phyloP scores from a whole-genome alignment of 1,140 invertebrate genomes.

The Monochamus saltuarius region DNA sequence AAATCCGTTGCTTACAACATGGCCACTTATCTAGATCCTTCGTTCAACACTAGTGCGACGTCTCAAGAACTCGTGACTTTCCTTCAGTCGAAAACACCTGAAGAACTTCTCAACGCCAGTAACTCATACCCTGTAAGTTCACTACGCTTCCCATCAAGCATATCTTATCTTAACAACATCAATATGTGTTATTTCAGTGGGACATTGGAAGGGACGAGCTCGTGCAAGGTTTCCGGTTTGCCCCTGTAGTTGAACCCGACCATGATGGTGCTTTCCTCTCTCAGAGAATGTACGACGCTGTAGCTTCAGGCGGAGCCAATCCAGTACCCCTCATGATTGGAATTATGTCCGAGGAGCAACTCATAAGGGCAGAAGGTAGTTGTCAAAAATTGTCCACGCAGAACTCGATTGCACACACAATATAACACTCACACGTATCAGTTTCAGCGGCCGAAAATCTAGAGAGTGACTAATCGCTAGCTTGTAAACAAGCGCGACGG shows the following conservation, averaged over 20 bases:
- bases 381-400: not conserved
- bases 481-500: too few species aligned
- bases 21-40: constrained; percentile 6
- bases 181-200: not conserved
- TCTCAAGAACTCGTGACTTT: constrained; percentile 7
- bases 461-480: too few species aligned
- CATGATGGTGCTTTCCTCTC: constrained; percentile 32
- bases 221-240: not conserved
- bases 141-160: too few species aligned
- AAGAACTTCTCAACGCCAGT: too few species aligned
- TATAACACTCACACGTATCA: not conserved
- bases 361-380: constrained; percentile 16
- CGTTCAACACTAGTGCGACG: not conserved
- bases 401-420: not conserved
- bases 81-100: not conserved
- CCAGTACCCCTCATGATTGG: constrained; percentile 32
- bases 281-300: constrained; percentile 21
- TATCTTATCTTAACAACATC: too few species aligned
- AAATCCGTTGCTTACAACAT: constrained; percentile 7
- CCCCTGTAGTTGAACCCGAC: constrained; percentile 26
- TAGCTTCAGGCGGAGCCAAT: constrained; percentile 21
- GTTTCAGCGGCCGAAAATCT: too few species aligned
- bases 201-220: not conserved
- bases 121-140: too few species aligned
- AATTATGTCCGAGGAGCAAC: constrained; percentile 32